Base-by-base conservation (phyloP, 2,113 vertebrate genomes). In the Oryzias woworae region DNA sequence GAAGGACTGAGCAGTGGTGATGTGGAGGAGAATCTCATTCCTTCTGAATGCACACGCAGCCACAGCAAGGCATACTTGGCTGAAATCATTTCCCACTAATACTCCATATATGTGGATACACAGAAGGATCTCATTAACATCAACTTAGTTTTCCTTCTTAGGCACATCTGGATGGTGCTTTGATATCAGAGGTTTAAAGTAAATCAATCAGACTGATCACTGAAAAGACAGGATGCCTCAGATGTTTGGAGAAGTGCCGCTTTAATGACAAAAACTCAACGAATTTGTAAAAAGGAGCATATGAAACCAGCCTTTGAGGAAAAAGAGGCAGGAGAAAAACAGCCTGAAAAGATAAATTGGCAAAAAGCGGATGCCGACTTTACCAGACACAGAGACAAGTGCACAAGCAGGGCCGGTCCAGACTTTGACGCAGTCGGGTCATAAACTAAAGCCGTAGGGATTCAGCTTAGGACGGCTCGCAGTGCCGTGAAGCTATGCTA, bases 1-100 rank as follows among this genome's bases (percentile, higher is more conserved):
- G 84, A 80, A 83, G 83, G 81, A 77, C 85, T 53, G 63, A 84
- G 66, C 75, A 71, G 71, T 62, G 83, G 77, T 75, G 75, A 82
- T 87, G 85, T 75, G 72, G 85, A 86, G 85, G 84, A 75, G 55
- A 79, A 86, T 84, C 79, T 85, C 71, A 78, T 85, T 82, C 78
- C 72, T 84, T 87, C 58, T 78, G 84, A 90, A 85, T 87, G 89
- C 53, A 68, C 72, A 62, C 18, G 48, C 26, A 84, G 76, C 89
- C 87, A 80, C 87, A 88, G 84, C 63, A 64, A 84, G 78, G 78
- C 84, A 85, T 87, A 80, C 74, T 87, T 77, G 84, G 84, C 81
- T 83, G 65, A 82, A 84, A 84, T 74, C 58, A 66, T 87, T 87
- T 65, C 77, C 87, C 88, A 84, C 85, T 86, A 88, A 89, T 89